phyloP scores from a whole-genome alignment of 2,888 invertebrate genomes.

The Cephonodes hylas region DNA sequence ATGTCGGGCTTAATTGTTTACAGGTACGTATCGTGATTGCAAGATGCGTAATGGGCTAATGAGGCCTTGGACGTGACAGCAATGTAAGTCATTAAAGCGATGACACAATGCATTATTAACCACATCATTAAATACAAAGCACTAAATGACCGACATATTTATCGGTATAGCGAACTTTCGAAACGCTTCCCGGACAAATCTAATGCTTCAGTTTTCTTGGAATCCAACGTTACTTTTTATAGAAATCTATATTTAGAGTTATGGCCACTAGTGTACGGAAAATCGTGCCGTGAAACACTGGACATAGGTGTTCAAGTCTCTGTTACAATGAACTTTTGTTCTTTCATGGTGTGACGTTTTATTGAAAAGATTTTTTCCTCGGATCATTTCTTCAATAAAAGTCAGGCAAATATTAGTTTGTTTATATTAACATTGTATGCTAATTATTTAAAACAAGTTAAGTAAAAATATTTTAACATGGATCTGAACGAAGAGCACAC shows the following conservation, averaged over 20 bases:
- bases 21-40: slow-evolving; percentile 35
- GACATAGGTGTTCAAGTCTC: slow-evolving; percentile 37
- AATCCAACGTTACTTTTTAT: slow-evolving; percentile 61
- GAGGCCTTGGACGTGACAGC: slow-evolving; percentile 43
- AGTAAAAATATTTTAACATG: neutral
- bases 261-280: slow-evolving; percentile 46
- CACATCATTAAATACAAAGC: slow-evolving; percentile 18
- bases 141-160: slow-evolving; percentile 10
- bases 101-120: slow-evolving; percentile 13
- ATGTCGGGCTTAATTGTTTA: slow-evolving; percentile 28
- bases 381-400: no score
- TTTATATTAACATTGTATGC: no score
- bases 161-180: slow-evolving; percentile 12
- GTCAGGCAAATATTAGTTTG: no score
- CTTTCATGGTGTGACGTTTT: neutral
- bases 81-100: slow-evolving; percentile 28
- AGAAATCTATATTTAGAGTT: slow-evolving; percentile 61
- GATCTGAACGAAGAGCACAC: neutral
- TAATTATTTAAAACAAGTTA: no score
- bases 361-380: neutral
- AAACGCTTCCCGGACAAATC: slow-evolving; percentile 17
- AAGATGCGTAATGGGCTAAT: slow-evolving; percentile 29
- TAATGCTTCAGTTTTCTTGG: slow-evolving; percentile 38
- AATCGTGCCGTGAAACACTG: slow-evolving; percentile 41
- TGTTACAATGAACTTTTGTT: neutral